Conservation (phyloP, 35 echinoderm and acorn worm genomes). For the Hemicentrotus pulcherrimus region DNA sequence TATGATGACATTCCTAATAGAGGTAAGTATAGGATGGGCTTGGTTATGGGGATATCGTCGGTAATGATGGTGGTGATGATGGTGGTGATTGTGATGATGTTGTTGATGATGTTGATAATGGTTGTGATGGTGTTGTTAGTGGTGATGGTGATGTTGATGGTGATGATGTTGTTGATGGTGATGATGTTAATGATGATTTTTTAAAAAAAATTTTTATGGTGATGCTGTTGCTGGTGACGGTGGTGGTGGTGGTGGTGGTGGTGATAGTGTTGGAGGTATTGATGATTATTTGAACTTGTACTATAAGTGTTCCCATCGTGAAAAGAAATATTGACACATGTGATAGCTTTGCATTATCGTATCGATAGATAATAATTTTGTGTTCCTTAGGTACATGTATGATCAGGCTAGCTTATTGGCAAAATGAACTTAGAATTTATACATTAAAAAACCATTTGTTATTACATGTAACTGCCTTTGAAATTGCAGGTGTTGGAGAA, state of each 20-base stretch:
- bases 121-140: background rate
- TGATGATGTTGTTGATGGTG: background rate
- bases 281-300: too few relatives aligned
- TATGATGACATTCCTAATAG: conserved; percentile 98
- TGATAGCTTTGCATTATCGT: background rate
- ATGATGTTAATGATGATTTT: background rate
- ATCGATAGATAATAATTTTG: background rate
- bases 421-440: background rate
- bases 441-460: background rate
- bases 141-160: background rate
- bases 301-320: too few relatives aligned
- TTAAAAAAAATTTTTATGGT: background rate
- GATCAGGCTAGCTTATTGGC: background rate
- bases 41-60: background rate
- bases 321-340: background rate
- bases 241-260: background rate
- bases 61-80: background rate
- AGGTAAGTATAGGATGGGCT: conserved; percentile 58
- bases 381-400: background rate
- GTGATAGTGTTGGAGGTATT: background rate
- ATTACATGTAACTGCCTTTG: background rate
- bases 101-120: background rate
- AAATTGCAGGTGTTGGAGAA: conserved; percentile 89
- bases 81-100: background rate
- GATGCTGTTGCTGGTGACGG: background rate